A percentile compares a stretch with the other conserved stretches of the same genome.
phyloP scores from a whole-genome alignment of 2,797 vertebrate genomes.

The Hoplostethus mediterraneus region DNA sequence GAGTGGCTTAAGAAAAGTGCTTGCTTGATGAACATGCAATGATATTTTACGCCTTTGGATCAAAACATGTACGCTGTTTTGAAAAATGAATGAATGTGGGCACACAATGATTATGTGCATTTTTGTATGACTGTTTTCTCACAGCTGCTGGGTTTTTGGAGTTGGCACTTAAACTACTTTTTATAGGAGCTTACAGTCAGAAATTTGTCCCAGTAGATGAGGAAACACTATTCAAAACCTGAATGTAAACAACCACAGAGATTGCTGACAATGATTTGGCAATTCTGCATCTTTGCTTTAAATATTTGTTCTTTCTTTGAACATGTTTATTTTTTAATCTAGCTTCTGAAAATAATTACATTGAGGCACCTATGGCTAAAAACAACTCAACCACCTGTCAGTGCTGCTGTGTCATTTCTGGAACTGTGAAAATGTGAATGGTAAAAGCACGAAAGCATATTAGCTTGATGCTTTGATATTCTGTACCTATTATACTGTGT shows the following conservation, averaged over 20 bases:
- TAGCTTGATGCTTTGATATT: neutral
- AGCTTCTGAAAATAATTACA: neutral
- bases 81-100: slow-evolving; percentile 50
- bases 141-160: neutral
- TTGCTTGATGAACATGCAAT: slow-evolving; percentile 26
- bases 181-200: neutral
- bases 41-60: slow-evolving; percentile 25
- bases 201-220: neutral
- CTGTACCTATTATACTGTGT: neutral
- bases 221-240: neutral
- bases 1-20: neutral
- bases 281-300: neutral
- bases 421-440: neutral
- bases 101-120: slow-evolving; percentile 1
- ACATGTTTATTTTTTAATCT: neutral
- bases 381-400: neutral
- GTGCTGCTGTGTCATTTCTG: neutral
- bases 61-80: slow-evolving; percentile 17
- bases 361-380: neutral
- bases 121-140: neutral
- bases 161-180: neutral
- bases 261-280: neutral
- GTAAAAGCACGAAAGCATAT: neutral
- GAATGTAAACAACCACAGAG: neutral
- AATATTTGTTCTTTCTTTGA: neutral